Base-by-base conservation (phyloP, 2,113 vertebrate genomes). In the Ceratotherium simum region DNA sequence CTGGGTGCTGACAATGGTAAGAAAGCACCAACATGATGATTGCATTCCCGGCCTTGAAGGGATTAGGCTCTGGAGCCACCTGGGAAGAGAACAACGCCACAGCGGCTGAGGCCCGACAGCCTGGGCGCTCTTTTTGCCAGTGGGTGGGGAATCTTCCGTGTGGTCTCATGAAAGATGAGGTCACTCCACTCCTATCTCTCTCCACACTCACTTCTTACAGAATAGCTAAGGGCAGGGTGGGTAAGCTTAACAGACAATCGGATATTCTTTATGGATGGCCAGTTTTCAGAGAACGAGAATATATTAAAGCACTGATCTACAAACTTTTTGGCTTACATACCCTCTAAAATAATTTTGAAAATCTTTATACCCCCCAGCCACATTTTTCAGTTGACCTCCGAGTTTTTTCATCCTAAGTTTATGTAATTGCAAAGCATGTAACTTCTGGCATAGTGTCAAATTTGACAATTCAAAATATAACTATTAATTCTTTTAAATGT, bases 1-100 rank as follows among this genome's bases (percentile, higher is more conserved):
- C 73, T 46, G 51, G 73, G 48, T 2, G 0, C 58, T 29, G 81
- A 88, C 84, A 89, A 48, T 2, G 69, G 67, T 14, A 23, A 96
- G 84, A 84, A 84, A 72, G 60, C 13, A 27, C 29, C 20, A 33
- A 23, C 72, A 58, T 3, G 14, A 10, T 9, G 69, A 13, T 5
- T 25, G 33, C 80, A 42, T 60, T 79, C 93, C 83, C n/a, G 13
- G 46, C 51, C 95, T 92, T 29, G 25, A 82, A 29, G 36, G 95
- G 95, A 93, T 91, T 91, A 97, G 51, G 8, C 27, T 27, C 46
- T 31, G n/a, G 46, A 92, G 76, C 92, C 95, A 88, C 95, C 97
- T 96, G 97, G 87, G 76, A 95, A 92, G 93, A 83, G 81, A 46
- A 64, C 67, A 96, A 1, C 3, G 0, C 4, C 1, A n/a, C 23